Conservation (phyloP, 1,140 invertebrate genomes). For the Camponotus pennsylvanicus region DNA sequence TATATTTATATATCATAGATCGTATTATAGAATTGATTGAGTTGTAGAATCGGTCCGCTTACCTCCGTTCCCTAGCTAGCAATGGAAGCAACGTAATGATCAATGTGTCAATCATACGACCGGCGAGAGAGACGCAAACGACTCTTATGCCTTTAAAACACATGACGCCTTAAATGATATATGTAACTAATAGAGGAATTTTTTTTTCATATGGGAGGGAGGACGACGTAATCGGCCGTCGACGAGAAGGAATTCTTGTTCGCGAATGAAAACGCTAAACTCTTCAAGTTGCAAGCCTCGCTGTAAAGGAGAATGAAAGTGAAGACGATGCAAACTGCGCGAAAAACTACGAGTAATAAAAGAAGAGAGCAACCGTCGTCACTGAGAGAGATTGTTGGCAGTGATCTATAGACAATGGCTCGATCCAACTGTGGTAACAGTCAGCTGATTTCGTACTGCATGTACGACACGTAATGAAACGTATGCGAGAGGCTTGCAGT, state of each 20-base stretch:
- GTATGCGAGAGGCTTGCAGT: conserved; percentile 75
- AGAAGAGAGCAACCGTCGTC: not conserved
- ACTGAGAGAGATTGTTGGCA: conserved; percentile 65
- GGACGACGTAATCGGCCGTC: not conserved
- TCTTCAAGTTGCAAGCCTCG: conserved; percentile 71
- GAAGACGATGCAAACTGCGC: conserved; percentile 59
- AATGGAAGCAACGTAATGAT: conserved; percentile 84
- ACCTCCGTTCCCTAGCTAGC: conserved; percentile 85
- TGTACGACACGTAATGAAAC: conserved; percentile 64
- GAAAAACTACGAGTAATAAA: conserved; percentile 20
- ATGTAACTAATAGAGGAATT: conserved; percentile 18
- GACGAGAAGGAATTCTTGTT: conserved; percentile 22
- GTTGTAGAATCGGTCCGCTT: conserved; percentile 77
- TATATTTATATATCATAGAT: conserved; percentile 63
- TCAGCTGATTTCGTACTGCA: conserved; percentile 61
- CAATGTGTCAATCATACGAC: conserved; percentile 80
- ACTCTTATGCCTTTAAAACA: conserved; percentile 41
- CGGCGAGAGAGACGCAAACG: conserved; percentile 59
- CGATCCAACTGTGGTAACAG: conserved; percentile 84
- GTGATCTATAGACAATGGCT: conserved; percentile 84
- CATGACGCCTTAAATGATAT: conserved; percentile 38
- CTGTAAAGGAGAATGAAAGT: conserved; percentile 55
- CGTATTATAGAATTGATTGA: conserved; percentile 68
- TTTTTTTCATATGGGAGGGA: not conserved
- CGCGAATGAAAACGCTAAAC: conserved; percentile 10